These are phyloP conservation scores for Eira barbara DNA, from an alignment of 2,113 vertebrate genomes.

Conservation along the genomic window DNA sequence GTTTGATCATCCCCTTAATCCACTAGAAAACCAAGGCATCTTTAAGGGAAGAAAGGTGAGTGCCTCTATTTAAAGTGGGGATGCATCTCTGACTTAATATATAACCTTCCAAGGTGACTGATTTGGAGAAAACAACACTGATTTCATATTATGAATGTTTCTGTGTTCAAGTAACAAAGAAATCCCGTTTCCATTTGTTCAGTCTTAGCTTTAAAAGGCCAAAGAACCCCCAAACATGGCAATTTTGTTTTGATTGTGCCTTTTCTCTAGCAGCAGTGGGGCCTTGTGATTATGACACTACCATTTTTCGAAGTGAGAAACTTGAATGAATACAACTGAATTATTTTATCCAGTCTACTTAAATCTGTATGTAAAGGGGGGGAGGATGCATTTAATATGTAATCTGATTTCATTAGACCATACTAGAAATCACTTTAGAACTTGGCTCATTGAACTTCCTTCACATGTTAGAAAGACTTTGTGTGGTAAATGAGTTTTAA, in stretches of 20 bases:
- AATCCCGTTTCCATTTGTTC: not conserved
- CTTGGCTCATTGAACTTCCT: not conserved
- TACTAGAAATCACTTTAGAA: slow-evolving; percentile 7
- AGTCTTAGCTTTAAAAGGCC: not conserved
- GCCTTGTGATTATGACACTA: not conserved
- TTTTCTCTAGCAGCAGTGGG: not conserved
- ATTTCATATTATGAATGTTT: not conserved
- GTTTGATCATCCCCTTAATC: not conserved
- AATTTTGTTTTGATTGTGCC: not conserved
- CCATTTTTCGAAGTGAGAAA: not conserved
- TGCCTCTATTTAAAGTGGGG: not conserved
- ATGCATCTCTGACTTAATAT: not conserved
- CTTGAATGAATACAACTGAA: not conserved
- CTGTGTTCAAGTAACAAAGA: not conserved
- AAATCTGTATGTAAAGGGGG: not conserved
- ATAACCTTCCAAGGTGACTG: not conserved
- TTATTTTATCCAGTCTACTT: not conserved
- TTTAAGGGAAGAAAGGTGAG: not conserved
- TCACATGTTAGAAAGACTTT: not conserved
- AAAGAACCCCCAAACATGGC: not conserved
- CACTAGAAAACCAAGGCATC: not conserved
- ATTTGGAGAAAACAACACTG: not conserved
- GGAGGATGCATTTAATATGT: not conserved
- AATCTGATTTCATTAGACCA: not conserved
- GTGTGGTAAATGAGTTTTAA: not conserved